Evolutionary conservation across 2,797 vertebrate genomes (phyloP).

Genomic region (Ibycter americanus): DNA sequence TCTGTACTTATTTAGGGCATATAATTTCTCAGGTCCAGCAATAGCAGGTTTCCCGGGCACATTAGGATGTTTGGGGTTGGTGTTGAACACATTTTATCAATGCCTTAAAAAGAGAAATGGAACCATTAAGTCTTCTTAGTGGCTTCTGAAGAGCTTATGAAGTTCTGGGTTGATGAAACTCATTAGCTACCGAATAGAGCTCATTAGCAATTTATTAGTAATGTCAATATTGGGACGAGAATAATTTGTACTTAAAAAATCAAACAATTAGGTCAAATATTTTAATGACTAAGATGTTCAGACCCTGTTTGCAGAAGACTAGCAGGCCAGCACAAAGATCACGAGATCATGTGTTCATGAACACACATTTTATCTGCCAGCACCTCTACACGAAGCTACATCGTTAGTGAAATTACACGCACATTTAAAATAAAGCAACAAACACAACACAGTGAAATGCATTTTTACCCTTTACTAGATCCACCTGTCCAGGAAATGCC

Average conservation of each 20-base stretch:
- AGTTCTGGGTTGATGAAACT: background rate
- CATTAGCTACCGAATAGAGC: background rate
- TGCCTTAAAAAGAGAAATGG: background rate
- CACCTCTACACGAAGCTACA: background rate
- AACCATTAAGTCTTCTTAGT: background rate
- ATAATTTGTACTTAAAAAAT: background rate
- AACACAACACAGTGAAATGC: background rate
- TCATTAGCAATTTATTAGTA: background rate
- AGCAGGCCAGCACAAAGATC: background rate
- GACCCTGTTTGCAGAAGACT: background rate
- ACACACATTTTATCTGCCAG: background rate
- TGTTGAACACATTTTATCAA: background rate
- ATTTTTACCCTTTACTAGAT: background rate
- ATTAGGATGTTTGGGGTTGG: background rate
- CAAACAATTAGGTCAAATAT: background rate
- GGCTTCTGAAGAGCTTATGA: background rate
- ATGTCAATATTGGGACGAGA: background rate
- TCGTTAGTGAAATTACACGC: background rate
- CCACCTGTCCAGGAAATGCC: background rate
- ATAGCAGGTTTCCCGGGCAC: background rate
- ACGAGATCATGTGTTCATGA: background rate
- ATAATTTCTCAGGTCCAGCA: background rate
- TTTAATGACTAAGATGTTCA: background rate
- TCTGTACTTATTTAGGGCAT: background rate
- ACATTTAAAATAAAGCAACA: background rate